Base-by-base conservation (phyloP, 2,797 vertebrate species). In the Mycteria americana region DNA sequence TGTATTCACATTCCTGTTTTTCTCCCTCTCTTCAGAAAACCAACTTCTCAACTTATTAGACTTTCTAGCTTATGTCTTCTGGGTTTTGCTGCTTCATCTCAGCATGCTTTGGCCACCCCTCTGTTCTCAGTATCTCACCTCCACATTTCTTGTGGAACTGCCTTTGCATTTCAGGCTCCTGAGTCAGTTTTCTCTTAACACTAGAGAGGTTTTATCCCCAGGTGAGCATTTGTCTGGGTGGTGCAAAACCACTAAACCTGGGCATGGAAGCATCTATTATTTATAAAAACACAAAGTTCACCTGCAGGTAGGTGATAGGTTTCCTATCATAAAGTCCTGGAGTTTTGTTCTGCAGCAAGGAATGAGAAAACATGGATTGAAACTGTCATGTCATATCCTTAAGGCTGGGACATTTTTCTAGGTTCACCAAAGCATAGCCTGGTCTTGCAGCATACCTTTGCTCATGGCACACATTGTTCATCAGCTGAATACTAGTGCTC, bases 271-370 rank as follows among this genome's bases (percentile, higher is more conserved):
- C 21, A 85, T 43, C 33, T 91, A 48, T 79, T 82, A 82, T 85
- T 96, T 85, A 87, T n/a, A 80, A 81, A 95, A 74, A 39, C 60
- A 80, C 13, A 41, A 77, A 92, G 72, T 82, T 77, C 74, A 80
- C 65, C 82, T 85, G 28, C 68, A 87, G 88, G 59, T 85, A 92
- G n/a, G n/a, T n/a, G n/a, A n/a, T n/a, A n/a, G n/a, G n/a, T n/a
- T 75, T 80, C 50, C 28, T 65, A 5, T 51, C 53, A 82, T 19
- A 82, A 91, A 77, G 18, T 60, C 37, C 15, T 56, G 30, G 67
- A 74, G 23, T 53, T 79, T 4, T 4, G n/a, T 35, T 79, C 70
- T 74, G 63, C 33, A 78, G 18, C 12, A 88, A 84, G 45, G 43
- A 88, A 65, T 25, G 7, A 85, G 60, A 88, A 95, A 94, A 56